Base-by-base conservation (phyloP, 2,113 vertebrate species). In the Sterrhoptilus dennistouni region DNA sequence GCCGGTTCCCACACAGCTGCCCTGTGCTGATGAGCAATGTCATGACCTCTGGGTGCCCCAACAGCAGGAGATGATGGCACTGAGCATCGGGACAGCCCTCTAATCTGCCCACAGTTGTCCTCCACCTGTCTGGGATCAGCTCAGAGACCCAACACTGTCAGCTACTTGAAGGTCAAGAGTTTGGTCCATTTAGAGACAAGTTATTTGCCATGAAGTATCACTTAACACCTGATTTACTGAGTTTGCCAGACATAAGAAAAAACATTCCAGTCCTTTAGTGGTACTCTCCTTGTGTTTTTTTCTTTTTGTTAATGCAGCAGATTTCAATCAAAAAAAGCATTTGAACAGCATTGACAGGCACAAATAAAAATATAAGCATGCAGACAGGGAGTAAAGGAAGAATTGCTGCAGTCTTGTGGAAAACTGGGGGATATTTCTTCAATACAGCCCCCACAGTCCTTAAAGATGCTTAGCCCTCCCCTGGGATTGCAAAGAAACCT, bases 1-100 rank as follows among this genome's bases (percentile, higher is more conserved):
- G 21, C 38, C 17, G 24, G 35, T 24, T 24, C 10, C 9, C 7
- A 6, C 33, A 38, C 6, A 56, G 53, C 14, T 66, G 31, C 27
- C 44, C 40, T 2, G 0, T 52, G 33, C 28, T 78, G 35, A 35
- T 0, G 0, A 59, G 44, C 33, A 35, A 6, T 56, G 80, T 45
- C 24, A 6, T 1, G 1, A 31, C 13, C 38, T 36, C 45, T 12
- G 33, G 20, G 35, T 65, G 14, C 11, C 49, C 36, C 54, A 33
- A 29, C 18, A 72, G n/a, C 53, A 59, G 45, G 31, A 52, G 28
- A n/a, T 1, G 3, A 50, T 38, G 54, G 11, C 3, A 8, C 8
- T 31, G 40, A 90, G 25, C 35, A 28, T n/a, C 23, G 35, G 78
- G 40, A 50, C 33, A 28, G 45, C 6, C 8, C 44, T 45, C 16